Conservation (phyloP, 92 coral and sea anemone genomes). For the Scolanthus callimorphus region DNA sequence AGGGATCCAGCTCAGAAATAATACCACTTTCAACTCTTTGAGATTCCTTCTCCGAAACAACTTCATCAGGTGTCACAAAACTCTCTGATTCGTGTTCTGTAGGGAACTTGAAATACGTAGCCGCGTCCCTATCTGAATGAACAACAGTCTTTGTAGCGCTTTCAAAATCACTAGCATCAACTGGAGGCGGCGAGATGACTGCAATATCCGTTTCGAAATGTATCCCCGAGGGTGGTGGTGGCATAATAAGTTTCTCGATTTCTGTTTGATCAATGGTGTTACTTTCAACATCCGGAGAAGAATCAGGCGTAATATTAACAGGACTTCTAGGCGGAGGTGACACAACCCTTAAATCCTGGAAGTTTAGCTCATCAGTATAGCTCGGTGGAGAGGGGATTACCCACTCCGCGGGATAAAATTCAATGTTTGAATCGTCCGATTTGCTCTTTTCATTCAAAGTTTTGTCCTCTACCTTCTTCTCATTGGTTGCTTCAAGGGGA, state of each 20-base stretch:
- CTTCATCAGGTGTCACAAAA: too few relatives aligned
- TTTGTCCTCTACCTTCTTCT: background rate
- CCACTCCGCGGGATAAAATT: constrained; percentile 47
- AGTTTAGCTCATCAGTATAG: constrained; percentile 49
- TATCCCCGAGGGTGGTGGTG: constrained; percentile 74
- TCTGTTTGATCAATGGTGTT: constrained; percentile 8
- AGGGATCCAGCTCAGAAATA: too few relatives aligned
- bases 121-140: too few relatives aligned
- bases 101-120: too few relatives aligned
- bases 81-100: too few relatives aligned
- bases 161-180: too few relatives aligned
- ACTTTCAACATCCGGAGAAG: background rate
- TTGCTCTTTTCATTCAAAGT: background rate
- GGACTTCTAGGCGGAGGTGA: constrained; percentile 60
- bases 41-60: too few relatives aligned
- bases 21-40: too few relatives aligned
- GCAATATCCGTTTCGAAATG: background rate
- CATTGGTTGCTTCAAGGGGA: background rate
- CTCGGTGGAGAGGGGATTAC: constrained; percentile 74
- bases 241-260: constrained; percentile 51
- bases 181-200: background rate
- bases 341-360: constrained; percentile 48
- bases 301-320: constrained; percentile 4
- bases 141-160: too few relatives aligned
- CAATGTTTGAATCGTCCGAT: background rate